phyloP scores from a whole-genome alignment of 2,888 invertebrate species.

The Stratiomys singularior region DNA sequence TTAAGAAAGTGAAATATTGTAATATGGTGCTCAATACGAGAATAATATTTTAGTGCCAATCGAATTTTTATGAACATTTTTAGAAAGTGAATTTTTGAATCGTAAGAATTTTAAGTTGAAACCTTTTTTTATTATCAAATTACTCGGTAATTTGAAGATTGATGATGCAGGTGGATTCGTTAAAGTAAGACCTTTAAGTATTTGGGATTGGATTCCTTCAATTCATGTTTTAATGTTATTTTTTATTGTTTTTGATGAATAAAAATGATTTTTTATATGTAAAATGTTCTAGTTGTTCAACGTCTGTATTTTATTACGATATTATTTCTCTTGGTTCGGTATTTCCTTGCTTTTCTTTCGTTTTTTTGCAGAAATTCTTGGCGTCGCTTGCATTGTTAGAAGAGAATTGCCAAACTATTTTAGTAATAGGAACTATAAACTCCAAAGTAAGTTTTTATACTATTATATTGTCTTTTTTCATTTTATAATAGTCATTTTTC shows the following conservation, averaged over 20 bases:
- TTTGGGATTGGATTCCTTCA: neutral
- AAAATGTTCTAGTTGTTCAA: neutral
- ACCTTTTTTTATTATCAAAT: constrained; percentile 5
- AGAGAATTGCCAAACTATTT: no score
- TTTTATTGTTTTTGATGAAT: neutral
- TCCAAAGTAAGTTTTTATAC: no score
- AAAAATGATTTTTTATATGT: neutral
- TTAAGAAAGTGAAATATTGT: neutral
- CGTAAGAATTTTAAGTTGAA: constrained; percentile 14
- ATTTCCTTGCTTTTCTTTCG: no score
- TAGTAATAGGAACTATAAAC: no score
- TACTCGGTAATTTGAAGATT: neutral
- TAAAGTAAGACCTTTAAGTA: neutral
- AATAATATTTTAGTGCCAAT: constrained; percentile 40
- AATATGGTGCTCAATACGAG: constrained; percentile 37
- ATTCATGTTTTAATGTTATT: neutral
- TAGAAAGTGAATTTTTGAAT: constrained; percentile 9
- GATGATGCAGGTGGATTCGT: neutral
- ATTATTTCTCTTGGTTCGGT: no score
- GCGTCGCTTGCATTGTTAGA: no score
- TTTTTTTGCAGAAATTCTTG: no score
- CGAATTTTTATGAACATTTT: constrained; percentile 35
- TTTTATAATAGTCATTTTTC: no score
- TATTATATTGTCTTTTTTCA: no score
- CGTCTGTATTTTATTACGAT: neutral